phyloP scores from a whole-genome alignment of 37 sponge, comb jelly and placozoan genomes.

The Mnemiopsis leidyi region DNA sequence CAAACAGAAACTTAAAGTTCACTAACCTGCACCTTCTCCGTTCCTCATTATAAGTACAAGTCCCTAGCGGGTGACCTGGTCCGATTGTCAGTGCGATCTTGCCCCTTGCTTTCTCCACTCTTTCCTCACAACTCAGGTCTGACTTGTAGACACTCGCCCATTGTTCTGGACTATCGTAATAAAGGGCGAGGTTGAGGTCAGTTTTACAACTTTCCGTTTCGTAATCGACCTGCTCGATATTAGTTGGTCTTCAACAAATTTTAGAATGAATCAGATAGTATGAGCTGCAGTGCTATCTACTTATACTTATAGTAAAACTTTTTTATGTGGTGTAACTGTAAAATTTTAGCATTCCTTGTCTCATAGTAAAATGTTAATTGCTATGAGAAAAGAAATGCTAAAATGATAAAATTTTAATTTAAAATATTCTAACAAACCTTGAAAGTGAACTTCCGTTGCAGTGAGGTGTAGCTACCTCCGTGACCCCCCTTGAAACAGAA shows the following conservation, averaged over 20 bases:
- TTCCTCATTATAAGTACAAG: background rate
- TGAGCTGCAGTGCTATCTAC: too few relatives aligned
- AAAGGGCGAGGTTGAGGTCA: background rate
- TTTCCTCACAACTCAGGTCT: background rate
- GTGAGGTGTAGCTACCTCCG: background rate
- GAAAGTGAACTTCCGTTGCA: background rate
- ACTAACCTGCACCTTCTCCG: background rate
- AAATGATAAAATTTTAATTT: too few relatives aligned
- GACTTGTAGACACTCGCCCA: conserved; percentile 38
- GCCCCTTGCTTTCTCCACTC: background rate
- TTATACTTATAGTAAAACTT: too few relatives aligned
- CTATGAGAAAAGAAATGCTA: too few relatives aligned
- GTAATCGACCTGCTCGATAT: background rate
- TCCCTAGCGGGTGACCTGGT: background rate
- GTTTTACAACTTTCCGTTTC: background rate
- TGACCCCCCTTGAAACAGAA: conserved; percentile 9
- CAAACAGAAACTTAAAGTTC: too few relatives aligned
- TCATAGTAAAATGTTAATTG: too few relatives aligned
- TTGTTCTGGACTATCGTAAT: conserved; percentile 34
- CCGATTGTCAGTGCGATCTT: background rate
- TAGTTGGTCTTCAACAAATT: too few relatives aligned
- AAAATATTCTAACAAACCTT: too few relatives aligned
- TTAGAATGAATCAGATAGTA: too few relatives aligned
- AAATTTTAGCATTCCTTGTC: too few relatives aligned
- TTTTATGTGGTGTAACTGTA: too few relatives aligned